phyloP scores from a whole-genome alignment of 1,140 invertebrate species.

The Megalopta genalis region DNA sequence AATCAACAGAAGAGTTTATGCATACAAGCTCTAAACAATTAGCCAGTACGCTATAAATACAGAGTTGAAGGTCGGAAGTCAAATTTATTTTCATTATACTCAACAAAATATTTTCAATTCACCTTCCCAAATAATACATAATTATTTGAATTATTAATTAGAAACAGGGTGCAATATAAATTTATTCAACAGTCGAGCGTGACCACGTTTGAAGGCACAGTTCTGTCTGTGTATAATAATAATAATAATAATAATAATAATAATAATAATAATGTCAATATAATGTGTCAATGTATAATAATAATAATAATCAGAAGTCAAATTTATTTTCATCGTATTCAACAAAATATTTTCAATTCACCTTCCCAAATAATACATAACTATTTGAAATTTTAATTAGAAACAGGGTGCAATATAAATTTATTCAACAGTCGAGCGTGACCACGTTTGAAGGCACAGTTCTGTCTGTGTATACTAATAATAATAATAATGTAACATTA shows the following conservation, averaged over 20 bases:
- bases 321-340: neutral
- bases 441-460: constrained; percentile 8
- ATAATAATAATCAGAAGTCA: too few species aligned
- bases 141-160: neutral
- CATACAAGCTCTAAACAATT: neutral
- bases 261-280: too few species aligned
- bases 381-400: neutral
- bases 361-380: neutral
- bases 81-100: neutral
- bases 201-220: constrained; percentile 7
- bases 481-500: constrained; percentile 72
- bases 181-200: constrained; percentile 3
- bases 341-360: neutral
- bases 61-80: neutral
- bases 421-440: constrained; percentile 3
- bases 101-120: neutral
- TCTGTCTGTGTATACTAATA: constrained; percentile 50
- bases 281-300: too few species aligned
- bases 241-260: too few species aligned
- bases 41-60: neutral
- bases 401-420: neutral
- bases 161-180: neutral
- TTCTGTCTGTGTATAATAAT: constrained; percentile 50
- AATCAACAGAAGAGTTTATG: neutral
- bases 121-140: neutral